Evolutionary conservation across 2,113 vertebrate genomes (phyloP).

Genomic region (Microcebus ravelobensis): DNA sequence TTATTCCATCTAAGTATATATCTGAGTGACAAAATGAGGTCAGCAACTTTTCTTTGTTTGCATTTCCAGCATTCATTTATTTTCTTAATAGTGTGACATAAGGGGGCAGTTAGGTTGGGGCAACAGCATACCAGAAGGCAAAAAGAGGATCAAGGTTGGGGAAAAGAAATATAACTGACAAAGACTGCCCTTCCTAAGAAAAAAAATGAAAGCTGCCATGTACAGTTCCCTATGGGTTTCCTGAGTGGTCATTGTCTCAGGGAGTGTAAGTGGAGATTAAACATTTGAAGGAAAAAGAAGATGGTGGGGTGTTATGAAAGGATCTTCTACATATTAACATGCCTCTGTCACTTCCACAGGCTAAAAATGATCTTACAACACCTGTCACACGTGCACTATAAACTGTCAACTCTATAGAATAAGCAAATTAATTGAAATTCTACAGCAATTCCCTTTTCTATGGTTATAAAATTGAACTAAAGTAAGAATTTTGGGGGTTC

Average conservation of each 20-base stretch:
- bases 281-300: neutral
- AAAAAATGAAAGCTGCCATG: neutral
- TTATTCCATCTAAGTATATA: neutral
- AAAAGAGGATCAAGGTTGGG: neutral
- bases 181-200: neutral
- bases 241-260: neutral
- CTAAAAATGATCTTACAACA: neutral
- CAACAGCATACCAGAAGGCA: neutral
- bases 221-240: neutral
- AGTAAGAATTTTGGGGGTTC: neutral
- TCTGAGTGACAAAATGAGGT: neutral
- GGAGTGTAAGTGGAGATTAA: neutral
- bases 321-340: neutral
- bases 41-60: neutral
- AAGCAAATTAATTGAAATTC: conserved; percentile 43
- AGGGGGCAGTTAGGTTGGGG: neutral
- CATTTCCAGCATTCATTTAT: neutral
- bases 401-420: neutral
- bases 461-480: conserved; percentile 16
- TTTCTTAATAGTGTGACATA: neutral
- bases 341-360: neutral
- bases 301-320: neutral
- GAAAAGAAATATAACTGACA: neutral
- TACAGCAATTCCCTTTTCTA: neutral
- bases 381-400: neutral